Evolutionary conservation across 2,888 invertebrate species (phyloP).

Genomic region (Elmis aenea): DNA sequence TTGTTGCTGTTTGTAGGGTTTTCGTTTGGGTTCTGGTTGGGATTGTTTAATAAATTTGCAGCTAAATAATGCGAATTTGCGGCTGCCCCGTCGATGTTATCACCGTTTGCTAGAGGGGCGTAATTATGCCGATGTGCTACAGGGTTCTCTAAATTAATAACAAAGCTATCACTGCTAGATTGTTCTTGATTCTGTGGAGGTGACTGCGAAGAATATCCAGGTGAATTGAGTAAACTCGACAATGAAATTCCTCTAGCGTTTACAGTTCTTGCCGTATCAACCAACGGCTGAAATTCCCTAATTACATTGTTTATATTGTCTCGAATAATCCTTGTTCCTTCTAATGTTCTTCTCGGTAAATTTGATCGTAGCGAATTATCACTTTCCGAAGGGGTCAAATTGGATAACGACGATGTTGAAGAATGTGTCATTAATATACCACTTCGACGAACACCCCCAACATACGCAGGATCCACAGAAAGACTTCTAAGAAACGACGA

Average conservation of each 20-base stretch:
- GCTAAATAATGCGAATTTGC: constrained; percentile 19
- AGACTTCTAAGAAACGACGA: too few relatives aligned
- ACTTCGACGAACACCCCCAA: too few relatives aligned
- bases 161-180: constrained; percentile 22
- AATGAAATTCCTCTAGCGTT: constrained; percentile 31
- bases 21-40: too few relatives aligned
- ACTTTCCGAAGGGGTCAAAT: too few relatives aligned
- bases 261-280: constrained; percentile 55
- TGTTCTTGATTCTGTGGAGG: constrained; percentile 17
- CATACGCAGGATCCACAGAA: too few relatives aligned
- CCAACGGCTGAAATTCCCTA: constrained; percentile 62
- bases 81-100: constrained; percentile 5
- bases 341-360: constrained; percentile 32
- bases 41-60: constrained; percentile 14
- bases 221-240: constrained; percentile 35
- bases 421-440: too few relatives aligned
- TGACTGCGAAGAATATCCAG: constrained; percentile 19
- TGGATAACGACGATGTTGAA: too few relatives aligned
- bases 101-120: background rate
- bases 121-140: constrained; percentile 10
- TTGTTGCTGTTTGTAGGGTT: constrained; percentile 36
- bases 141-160: constrained; percentile 33
- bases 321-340: constrained; percentile 39
- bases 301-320: constrained; percentile 45
- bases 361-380: too few relatives aligned